These are phyloP conservation scores for Quiscalus mexicanus DNA, from an alignment of 2,113 vertebrate species.

Conservation along the genomic window DNA sequence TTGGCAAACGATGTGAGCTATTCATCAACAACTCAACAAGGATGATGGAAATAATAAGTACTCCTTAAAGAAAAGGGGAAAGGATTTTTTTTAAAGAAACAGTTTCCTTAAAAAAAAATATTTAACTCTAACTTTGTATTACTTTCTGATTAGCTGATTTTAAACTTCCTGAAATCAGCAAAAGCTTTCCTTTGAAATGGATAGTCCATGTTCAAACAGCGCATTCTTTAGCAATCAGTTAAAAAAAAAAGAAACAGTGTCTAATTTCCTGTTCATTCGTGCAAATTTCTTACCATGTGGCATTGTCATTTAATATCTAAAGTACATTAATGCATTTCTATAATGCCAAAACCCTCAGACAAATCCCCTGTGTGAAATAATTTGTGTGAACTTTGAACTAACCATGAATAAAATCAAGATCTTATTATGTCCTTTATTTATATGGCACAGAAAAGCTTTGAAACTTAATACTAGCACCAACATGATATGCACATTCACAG, in stretches of 20 bases:
- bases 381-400: constrained; percentile 76
- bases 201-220: constrained; percentile 53
- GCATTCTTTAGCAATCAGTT: constrained; percentile 71
- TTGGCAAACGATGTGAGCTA: constrained; percentile 79
- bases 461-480: constrained; percentile 58
- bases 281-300: constrained; percentile 76
- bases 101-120: constrained; percentile 63
- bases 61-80: constrained; percentile 70
- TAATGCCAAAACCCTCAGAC: constrained; percentile 61
- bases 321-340: constrained; percentile 69
- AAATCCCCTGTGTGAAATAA: constrained; percentile 74
- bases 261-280: constrained; percentile 73
- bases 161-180: constrained; percentile 73
- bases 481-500: constrained; percentile 17
- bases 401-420: constrained; percentile 72
- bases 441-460: constrained; percentile 69
- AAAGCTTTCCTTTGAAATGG: constrained; percentile 73
- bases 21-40: constrained; percentile 80
- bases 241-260: constrained; percentile 68
- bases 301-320: constrained; percentile 78
- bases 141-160: constrained; percentile 69
- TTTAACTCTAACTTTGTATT: constrained; percentile 70
- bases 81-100: constrained; percentile 71
- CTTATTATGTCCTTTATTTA: constrained; percentile 71
- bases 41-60: constrained; percentile 79